Conservation (phyloP, 2,888 invertebrate species). For the Fragum fragum region DNA sequence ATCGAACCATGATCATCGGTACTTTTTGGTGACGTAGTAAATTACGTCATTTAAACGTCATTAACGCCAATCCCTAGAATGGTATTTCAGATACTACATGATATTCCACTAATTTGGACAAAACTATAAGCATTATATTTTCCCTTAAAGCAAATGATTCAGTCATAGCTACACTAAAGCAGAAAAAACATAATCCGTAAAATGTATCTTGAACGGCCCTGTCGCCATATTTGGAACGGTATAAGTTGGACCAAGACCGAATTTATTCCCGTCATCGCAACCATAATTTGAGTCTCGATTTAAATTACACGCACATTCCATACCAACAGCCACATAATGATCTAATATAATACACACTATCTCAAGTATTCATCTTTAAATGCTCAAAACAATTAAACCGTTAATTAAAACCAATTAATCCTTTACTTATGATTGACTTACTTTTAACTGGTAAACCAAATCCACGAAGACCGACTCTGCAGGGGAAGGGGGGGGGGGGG, state of each 20-base stretch:
- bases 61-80: neutral
- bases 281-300: neutral
- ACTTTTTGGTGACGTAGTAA: neutral
- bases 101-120: too few species aligned
- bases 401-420: constrained; percentile 29
- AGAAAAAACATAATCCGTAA: too few species aligned
- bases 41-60: neutral
- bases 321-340: neutral
- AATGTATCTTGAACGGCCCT: too few species aligned
- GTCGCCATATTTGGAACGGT: neutral
- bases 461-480: too few species aligned
- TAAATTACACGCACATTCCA: constrained; percentile 13
- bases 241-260: neutral
- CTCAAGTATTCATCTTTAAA: constrained; percentile 15
- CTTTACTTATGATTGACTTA: neutral
- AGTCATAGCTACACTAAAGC: too few species aligned
- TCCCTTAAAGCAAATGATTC: too few species aligned
- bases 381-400: constrained; percentile 14
- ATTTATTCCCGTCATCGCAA: neutral
- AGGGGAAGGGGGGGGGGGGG: too few species aligned
- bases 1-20: constrained; percentile 28
- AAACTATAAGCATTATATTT: too few species aligned
- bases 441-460: too few species aligned
- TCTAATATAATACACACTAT: constrained; percentile 14
- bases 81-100: too few species aligned